Conservation (phyloP, 2,797 vertebrate species). For the Oreochromis mossambicus region DNA sequence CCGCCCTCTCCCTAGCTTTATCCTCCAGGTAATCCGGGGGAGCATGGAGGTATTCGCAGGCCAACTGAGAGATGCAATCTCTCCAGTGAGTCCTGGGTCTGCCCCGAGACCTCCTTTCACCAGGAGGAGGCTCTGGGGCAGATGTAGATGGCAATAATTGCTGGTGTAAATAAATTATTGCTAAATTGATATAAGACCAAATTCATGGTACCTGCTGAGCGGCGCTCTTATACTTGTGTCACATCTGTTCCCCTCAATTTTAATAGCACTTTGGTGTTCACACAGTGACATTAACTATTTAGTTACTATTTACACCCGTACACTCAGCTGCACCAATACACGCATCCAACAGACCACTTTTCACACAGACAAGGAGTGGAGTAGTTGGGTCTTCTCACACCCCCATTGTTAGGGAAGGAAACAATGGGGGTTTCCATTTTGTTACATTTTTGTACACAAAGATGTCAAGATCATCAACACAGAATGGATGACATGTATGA, state of each 20-base stretch:
- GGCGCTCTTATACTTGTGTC: background rate
- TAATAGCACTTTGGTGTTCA: background rate
- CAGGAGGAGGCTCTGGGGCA: background rate
- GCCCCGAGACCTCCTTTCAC: fast-evolving
- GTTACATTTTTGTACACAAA: background rate
- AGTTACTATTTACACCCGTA: background rate
- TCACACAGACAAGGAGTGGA: background rate
- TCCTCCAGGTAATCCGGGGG: background rate
- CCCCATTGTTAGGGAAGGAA: background rate
- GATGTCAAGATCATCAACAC: background rate
- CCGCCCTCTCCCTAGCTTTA: background rate
- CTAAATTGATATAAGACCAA: background rate
- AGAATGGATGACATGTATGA: background rate
- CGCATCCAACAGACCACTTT: background rate
- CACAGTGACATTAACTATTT: background rate
- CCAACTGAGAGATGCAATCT: background rate
- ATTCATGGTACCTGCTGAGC: background rate
- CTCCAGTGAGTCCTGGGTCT: background rate
- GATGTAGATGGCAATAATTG: background rate
- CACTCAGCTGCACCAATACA: background rate
- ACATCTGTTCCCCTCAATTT: background rate
- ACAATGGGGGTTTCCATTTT: background rate
- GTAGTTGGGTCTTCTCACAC: background rate
- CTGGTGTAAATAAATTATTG: background rate
- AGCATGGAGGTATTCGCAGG: background rate